phyloP scores from a whole-genome alignment of 2,888 invertebrate genomes.

The Electrophaes corylata region DNA sequence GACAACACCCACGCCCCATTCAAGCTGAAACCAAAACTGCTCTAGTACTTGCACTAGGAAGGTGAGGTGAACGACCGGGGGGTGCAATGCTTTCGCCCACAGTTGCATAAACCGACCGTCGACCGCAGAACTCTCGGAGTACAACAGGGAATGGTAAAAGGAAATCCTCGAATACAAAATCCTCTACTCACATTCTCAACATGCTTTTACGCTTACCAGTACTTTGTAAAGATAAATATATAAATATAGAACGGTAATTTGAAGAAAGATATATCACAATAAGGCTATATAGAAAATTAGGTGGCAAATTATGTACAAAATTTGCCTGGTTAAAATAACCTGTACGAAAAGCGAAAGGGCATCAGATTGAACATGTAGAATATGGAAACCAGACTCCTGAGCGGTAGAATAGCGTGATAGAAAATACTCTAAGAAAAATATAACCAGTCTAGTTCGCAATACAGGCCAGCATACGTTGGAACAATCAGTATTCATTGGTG shows the following conservation, averaged over 20 bases:
- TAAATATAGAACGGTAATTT: too few species aligned
- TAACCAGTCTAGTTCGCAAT: slow-evolving; percentile 21
- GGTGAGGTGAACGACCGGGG: slow-evolving; percentile 66
- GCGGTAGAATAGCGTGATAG: background rate
- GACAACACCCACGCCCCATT: slow-evolving; percentile 65
- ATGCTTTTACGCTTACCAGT: slow-evolving; percentile 23
- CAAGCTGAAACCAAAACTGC: slow-evolving; percentile 64
- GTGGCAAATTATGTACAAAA: slow-evolving; percentile 5
- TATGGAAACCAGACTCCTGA: background rate
- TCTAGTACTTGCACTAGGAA: slow-evolving; percentile 57
- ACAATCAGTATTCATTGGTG: slow-evolving; percentile 50
- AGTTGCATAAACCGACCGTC: slow-evolving; percentile 68
- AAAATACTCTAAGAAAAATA: slow-evolving; percentile 17
- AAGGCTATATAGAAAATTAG: slow-evolving; percentile 23
- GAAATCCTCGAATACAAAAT: slow-evolving; percentile 35
- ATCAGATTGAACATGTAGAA: background rate
- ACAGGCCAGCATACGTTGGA: slow-evolving; percentile 38
- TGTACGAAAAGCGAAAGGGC: background rate
- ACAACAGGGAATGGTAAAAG: slow-evolving; percentile 46
- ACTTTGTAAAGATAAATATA: slow-evolving; percentile 6
- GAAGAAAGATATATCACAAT: slow-evolving; percentile 16
- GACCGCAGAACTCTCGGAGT: slow-evolving; percentile 54
- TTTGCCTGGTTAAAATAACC: slow-evolving; percentile 12
- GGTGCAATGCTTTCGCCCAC: slow-evolving; percentile 61
- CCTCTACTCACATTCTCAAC: slow-evolving; percentile 22